Conservation (phyloP, 2,888 invertebrate species). For the Heliconius aoede region DNA sequence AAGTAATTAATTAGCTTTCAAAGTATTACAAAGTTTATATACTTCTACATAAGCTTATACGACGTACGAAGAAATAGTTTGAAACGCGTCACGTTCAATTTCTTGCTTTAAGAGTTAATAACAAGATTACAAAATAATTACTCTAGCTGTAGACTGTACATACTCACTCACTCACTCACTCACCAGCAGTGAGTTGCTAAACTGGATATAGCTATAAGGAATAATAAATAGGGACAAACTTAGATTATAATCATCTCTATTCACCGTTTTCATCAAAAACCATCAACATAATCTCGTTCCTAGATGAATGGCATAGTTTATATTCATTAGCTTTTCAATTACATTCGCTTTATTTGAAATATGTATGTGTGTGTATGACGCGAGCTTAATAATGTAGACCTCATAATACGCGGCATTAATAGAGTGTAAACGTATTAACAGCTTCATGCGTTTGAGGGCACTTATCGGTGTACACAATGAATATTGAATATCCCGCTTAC, state of each 20-base stretch:
- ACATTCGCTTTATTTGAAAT: conserved; percentile 38
- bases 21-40: not conserved
- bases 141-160: conserved; percentile 1
- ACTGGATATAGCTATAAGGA: conserved; percentile 27
- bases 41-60: not conserved
- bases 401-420: conserved; percentile 27
- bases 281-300: conserved; percentile 36
- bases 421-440: conserved; percentile 25
- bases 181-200: conserved; percentile 22
- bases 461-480: not conserved
- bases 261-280: conserved; percentile 35
- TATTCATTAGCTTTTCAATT: conserved; percentile 48
- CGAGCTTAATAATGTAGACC: conserved; percentile 31
- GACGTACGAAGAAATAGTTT: conserved; percentile 6
- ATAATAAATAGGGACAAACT: conserved; percentile 27
- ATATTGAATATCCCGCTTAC: not conserved
- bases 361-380: conserved; percentile 24
- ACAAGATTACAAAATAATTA: conserved; percentile 22
- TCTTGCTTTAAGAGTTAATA: conserved; percentile 14
- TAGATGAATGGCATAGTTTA: conserved; percentile 41
- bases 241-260: conserved; percentile 33
- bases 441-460: conserved; percentile 5
- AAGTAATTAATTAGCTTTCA: not conserved
- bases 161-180: not conserved
- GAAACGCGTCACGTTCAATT: conserved; percentile 15